phyloP scores from a whole-genome alignment of 1,140 invertebrate species.

The Cataglyphis hispanica region DNA sequence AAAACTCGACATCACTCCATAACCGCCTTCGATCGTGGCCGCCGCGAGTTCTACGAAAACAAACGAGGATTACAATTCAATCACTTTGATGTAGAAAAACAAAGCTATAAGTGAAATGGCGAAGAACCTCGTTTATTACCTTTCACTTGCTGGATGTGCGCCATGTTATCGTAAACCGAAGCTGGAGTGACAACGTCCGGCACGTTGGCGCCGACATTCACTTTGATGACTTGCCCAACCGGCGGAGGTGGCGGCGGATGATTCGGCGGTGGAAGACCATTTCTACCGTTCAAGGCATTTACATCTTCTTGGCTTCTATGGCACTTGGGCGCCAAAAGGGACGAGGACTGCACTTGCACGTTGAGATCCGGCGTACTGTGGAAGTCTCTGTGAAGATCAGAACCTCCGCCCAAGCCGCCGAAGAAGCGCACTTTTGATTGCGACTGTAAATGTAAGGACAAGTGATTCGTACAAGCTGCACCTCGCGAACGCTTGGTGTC shows the following conservation, averaged over 20 bases:
- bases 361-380: constrained; percentile 95
- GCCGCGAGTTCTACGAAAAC: constrained; percentile 82
- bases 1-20: constrained; percentile 93
- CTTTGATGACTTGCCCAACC: constrained; percentile 91
- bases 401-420: constrained; percentile 85
- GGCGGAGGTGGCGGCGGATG: constrained; percentile 91
- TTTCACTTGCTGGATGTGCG: constrained; percentile 86
- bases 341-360: constrained; percentile 84
- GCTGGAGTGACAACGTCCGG: constrained; percentile 84
- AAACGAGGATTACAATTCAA: neutral
- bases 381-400: constrained; percentile 93
- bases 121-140: constrained; percentile 70
- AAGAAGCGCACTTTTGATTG: constrained; percentile 87
- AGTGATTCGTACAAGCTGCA: constrained; percentile 5
- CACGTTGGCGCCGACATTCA: constrained; percentile 87
- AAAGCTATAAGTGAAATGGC: neutral
- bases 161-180: constrained; percentile 85
- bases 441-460: constrained; percentile 79
- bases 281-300: constrained; percentile 86
- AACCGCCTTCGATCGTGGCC: constrained; percentile 80
- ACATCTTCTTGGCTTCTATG: constrained; percentile 93
- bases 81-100: neutral
- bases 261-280: constrained; percentile 89
- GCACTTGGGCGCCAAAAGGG: constrained; percentile 85
- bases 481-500: neutral